A percentile compares a stretch with the other conserved stretches of the same genome.
Evolutionary conservation across 1,140 invertebrate genomes (phyloP).

Genomic region (Frieseomelitta varia): DNA sequence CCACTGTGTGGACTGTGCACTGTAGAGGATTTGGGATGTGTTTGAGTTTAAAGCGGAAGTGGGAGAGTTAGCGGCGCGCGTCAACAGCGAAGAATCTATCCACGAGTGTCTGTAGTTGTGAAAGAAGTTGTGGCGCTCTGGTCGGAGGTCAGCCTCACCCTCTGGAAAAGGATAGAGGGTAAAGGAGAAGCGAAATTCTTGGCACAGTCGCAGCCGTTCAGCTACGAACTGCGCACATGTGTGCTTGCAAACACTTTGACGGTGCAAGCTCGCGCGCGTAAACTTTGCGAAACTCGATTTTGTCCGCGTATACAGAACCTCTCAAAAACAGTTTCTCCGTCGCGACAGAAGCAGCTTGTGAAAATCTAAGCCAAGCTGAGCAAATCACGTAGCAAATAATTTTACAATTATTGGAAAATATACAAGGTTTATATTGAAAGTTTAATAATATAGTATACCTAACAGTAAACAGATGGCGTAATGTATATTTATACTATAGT

Average conservation of each 20-base stretch:
- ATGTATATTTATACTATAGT: no score
- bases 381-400: no score
- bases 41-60: constrained; percentile 10
- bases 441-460: no score
- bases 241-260: constrained; percentile 7
- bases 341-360: no score
- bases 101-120: constrained; percentile 27
- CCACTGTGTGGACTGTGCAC: no score
- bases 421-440: not conserved
- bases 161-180: constrained; percentile 40
- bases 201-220: constrained; percentile 69
- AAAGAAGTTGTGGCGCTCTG: constrained; percentile 13
- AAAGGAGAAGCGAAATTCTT: constrained; percentile 67
- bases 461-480: no score
- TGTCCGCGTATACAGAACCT: not conserved
- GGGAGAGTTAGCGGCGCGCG: not conserved
- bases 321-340: not conserved
- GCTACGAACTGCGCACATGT: constrained; percentile 52
- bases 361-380: no score
- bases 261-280: not conserved
- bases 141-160: constrained; percentile 21
- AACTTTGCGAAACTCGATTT: constrained; percentile 16
- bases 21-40: not conserved
- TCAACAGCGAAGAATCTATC: constrained; percentile 16
- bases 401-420: not conserved